Conservation (phyloP, 2,113 vertebrate species). For the Otus sunia region DNA sequence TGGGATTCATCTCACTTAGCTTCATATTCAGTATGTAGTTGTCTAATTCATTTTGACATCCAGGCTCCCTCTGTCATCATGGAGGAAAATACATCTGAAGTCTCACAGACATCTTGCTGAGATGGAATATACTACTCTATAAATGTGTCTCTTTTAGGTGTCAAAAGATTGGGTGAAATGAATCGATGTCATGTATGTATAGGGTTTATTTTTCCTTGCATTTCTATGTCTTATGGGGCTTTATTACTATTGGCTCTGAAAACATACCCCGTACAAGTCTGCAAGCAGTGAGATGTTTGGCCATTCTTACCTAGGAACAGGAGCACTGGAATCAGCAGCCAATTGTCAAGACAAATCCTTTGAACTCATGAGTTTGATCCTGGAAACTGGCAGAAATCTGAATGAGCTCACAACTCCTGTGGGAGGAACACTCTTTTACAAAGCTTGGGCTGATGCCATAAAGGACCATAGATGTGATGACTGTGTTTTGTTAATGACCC, state of each 20-base stretch:
- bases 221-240: not conserved
- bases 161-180: not conserved
- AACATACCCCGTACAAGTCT: not conserved
- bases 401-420: not conserved
- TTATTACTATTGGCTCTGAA: not conserved
- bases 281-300: not conserved
- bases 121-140: not conserved
- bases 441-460: conserved; percentile 12
- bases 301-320: not conserved
- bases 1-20: not conserved
- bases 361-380: not conserved
- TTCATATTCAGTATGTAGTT: not conserved
- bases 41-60: not conserved
- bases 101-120: not conserved
- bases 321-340: not conserved
- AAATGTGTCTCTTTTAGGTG: not conserved
- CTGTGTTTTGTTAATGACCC: conserved; percentile 14
- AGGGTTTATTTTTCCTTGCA: not conserved
- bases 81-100: not conserved
- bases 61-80: not conserved
- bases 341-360: not conserved
- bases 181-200: not conserved
- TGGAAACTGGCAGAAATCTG: not conserved
- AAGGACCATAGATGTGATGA: not conserved
- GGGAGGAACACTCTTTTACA: not conserved